Evolutionary conservation across 1,140 invertebrate genomes (phyloP), one percentile per base, ranked within the genome.

Genomic region (Agrypnia vestita): DNA sequence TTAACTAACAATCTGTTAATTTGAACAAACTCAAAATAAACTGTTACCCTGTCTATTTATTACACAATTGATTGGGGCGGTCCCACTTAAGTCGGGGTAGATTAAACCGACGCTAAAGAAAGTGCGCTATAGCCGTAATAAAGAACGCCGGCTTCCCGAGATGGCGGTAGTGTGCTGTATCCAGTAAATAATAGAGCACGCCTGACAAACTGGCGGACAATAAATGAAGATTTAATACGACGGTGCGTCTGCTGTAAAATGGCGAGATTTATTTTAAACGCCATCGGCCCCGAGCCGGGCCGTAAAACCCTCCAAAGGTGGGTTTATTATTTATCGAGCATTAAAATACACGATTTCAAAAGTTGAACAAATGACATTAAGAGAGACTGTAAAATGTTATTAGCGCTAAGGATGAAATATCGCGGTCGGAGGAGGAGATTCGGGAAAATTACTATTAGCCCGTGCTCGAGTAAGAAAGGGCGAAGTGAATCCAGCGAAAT

Each of bases 211-310:
- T 59, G 15, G 55, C 17, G 55, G 55, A 17, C 21, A 19, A 15
- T 3, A 59, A 59, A 59, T 59, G 55, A 59, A 59, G 55, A 59
- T 59, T 59, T 59, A 59, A 59, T 59, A 59, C 55, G 6, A 35
- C 25, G 15, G 55, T 59, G 55, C 21, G 6, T 8, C 55, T 59
- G 55, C 55, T 55, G 53, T 55, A 55, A 17, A 55, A 15, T 55
- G 53, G n/a, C 21, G 11, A 59, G 55, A 59, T 59, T 59, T 59
- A 59, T 17, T 59, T 56, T 59, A 59, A 35, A 59, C 21, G 12
- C 55, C 7, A 59, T 59, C 55, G 15, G 12, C 15, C 15, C 17
- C 21, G 55, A 35, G 1, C 25, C 25, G 7, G 15, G 55, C 17
- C 17, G 21, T 59, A 59, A 59, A 59, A 17, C 1, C 15, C 55